Conservation (phyloP, 1,140 invertebrate species). For the Musca domestica region DNA sequence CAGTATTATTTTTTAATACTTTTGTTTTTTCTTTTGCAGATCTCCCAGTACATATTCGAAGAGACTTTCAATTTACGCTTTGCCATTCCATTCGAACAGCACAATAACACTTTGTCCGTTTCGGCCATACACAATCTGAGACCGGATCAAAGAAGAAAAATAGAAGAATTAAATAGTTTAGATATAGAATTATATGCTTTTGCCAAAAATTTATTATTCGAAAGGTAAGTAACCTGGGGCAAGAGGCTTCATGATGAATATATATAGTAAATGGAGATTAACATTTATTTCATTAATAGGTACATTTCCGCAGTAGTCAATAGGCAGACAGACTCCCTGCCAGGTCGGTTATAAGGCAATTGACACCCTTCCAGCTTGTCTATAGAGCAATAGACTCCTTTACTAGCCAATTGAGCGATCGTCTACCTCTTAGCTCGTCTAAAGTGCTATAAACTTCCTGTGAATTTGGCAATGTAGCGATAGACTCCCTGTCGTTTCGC, state of each 20-base stretch:
- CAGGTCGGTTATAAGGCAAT: too few species aligned
- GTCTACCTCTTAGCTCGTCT: too few species aligned
- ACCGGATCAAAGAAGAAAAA: constrained; percentile 68
- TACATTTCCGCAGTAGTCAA: too few species aligned
- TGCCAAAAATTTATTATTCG: constrained; percentile 84
- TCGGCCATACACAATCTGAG: constrained; percentile 72
- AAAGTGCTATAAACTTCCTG: too few species aligned
- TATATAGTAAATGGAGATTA: background rate
- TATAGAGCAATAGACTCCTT: too few species aligned
- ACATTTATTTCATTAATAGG: background rate
- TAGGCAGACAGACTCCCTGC: too few species aligned
- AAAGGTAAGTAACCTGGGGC: constrained; percentile 62
- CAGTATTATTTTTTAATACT: constrained; percentile 56
- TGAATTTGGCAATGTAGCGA: too few species aligned
- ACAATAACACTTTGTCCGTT: constrained; percentile 83
- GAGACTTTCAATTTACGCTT: constrained; percentile 94
- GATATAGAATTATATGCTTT: constrained; percentile 94
- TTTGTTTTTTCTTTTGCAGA: constrained; percentile 55
- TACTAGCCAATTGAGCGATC: too few species aligned
- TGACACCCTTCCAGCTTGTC: too few species aligned
- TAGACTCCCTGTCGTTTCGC: too few species aligned
- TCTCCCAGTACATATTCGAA: constrained; percentile 95
- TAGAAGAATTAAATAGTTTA: constrained; percentile 80
- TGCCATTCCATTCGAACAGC: constrained; percentile 82
- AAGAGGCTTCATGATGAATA: background rate